phyloP scores from a whole-genome alignment of 2,797 vertebrate genomes.

The Triplophysa yarkandensis region DNA sequence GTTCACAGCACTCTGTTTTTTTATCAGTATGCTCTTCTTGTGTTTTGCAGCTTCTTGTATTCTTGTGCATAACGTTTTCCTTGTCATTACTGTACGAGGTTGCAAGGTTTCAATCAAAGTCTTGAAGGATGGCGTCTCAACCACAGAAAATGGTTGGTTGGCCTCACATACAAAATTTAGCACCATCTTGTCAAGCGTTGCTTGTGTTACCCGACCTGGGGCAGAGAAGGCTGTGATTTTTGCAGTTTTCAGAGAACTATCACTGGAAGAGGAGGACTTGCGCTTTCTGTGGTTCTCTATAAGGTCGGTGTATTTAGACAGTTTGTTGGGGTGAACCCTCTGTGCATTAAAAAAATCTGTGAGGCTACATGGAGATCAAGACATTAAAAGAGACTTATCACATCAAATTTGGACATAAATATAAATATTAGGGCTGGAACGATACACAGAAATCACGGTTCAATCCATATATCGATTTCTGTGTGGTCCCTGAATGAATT shows the following conservation, averaged over 20 bases:
- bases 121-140: conserved; percentile 30
- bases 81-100: conserved; percentile 27
- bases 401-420: too few species aligned
- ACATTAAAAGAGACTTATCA: too few species aligned
- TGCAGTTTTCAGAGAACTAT: conserved; percentile 20
- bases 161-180: conserved; percentile 33
- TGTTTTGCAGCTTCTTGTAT: conserved; percentile 1
- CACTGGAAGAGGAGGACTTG: conserved; percentile 11
- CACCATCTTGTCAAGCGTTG: conserved; percentile 35
- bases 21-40: not conserved
- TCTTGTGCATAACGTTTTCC: not conserved
- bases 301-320: too few species aligned
- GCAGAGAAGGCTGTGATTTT: conserved; percentile 14
- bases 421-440: too few species aligned
- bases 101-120: conserved; percentile 27
- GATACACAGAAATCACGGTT: too few species aligned
- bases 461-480: too few species aligned
- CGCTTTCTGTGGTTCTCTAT: conserved; percentile 6
- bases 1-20: not conserved
- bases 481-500: too few species aligned
- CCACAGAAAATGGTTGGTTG: conserved; percentile 38
- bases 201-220: conserved; percentile 3
- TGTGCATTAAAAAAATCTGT: too few species aligned
- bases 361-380: too few species aligned
- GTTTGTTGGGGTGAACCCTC: too few species aligned